phyloP scores from a whole-genome alignment of 2,888 invertebrate genomes.

The Alsophila aescularia region DNA sequence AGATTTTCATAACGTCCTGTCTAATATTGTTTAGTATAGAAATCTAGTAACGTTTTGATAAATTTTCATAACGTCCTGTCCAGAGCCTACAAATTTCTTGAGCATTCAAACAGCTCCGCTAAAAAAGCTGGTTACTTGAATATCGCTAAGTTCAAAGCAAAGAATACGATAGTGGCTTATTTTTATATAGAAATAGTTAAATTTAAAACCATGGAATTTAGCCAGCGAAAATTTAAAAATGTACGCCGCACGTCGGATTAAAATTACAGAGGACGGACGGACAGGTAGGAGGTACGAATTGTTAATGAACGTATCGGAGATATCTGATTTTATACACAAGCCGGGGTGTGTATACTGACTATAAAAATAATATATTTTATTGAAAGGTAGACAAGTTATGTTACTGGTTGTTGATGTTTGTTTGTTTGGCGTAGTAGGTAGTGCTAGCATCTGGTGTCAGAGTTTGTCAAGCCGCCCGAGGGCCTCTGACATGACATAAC shows the following conservation, averaged over 20 bases:
- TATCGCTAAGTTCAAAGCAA: background rate
- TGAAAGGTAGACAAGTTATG: too few relatives aligned
- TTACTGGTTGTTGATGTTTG: too few relatives aligned
- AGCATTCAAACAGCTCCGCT: too few relatives aligned
- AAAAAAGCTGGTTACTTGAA: slow-evolving; percentile 16
- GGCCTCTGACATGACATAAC: too few relatives aligned
- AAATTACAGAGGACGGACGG: slow-evolving; percentile 37
- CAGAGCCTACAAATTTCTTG: too few relatives aligned
- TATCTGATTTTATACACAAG: slow-evolving; percentile 5
- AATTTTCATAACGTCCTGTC: too few relatives aligned
- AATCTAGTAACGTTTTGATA: too few relatives aligned
- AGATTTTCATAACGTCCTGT: too few relatives aligned
- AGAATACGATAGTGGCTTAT: slow-evolving; percentile 1
- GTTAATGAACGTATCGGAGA: slow-evolving; percentile 34
- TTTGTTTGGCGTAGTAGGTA: too few relatives aligned
- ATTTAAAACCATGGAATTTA: slow-evolving; percentile 15
- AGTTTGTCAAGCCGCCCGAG: too few relatives aligned
- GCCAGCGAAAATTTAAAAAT: slow-evolving; percentile 18
- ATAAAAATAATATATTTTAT: background rate
- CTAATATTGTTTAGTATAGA: too few relatives aligned
- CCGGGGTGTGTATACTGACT: background rate
- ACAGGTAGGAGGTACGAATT: slow-evolving; percentile 34
- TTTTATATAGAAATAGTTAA: slow-evolving; percentile 1
- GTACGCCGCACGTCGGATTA: slow-evolving; percentile 29
- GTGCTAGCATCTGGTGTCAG: too few relatives aligned